A percentile compares a stretch with the other conserved stretches of the same genome.
Evolutionary conservation across 2,888 invertebrate species (phyloP).

Genomic region (Nezara viridula): DNA sequence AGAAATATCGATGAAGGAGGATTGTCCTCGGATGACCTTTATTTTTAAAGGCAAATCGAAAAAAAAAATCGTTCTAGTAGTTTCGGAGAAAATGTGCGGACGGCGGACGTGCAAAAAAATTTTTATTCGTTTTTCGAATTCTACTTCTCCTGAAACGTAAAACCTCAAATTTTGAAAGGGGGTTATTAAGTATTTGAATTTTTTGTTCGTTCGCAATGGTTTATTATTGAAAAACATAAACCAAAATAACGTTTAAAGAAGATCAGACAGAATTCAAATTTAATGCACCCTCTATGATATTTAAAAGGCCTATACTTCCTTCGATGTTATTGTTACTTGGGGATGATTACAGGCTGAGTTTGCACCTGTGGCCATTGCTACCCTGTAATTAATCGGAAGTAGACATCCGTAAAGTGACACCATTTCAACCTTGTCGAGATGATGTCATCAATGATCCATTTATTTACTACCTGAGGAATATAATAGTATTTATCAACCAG

Average conservation of each 20-base stretch:
- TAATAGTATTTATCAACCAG: not conserved
- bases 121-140: too few species aligned
- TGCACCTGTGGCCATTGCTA: not conserved
- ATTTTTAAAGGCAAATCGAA: too few species aligned
- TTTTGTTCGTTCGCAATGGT: too few species aligned
- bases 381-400: not conserved
- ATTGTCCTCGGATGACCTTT: too few species aligned
- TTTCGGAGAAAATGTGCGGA: too few species aligned
- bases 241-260: not conserved
- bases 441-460: not conserved
- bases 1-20: too few species aligned
- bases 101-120: too few species aligned
- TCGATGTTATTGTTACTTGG: not conserved
- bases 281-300: not conserved
- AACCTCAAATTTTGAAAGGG: too few species aligned
- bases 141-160: too few species aligned
- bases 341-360: not conserved
- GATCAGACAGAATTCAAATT: not conserved
- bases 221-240: too few species aligned
- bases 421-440: not conserved
- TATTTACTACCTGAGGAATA: not conserved
- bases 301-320: not conserved
- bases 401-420: not conserved
- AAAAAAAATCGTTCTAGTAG: too few species aligned
- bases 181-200: too few species aligned